A percentile compares a stretch with the other conserved stretches of the same genome.
phyloP scores from a whole-genome alignment of 2,888 invertebrate species.

The Lapara coniferarum region DNA sequence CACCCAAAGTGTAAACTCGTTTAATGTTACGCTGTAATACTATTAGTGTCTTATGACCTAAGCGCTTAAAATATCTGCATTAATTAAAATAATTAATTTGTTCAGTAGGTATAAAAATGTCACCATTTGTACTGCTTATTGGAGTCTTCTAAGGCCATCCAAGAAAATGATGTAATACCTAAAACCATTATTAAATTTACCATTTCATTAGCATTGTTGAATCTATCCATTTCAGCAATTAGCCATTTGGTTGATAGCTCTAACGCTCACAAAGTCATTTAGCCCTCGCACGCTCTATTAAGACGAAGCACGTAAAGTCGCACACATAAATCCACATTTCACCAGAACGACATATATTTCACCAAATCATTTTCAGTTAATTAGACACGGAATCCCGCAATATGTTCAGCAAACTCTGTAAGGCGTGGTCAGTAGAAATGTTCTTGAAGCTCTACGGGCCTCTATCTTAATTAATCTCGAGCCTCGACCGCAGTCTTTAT shows the following conservation, averaged over 20 bases:
- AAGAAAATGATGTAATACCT: no score
- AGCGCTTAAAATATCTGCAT: no score
- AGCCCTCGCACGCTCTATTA: neutral
- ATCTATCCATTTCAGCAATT: neutral
- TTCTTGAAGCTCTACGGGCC: slow-evolving; percentile 54
- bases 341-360: slow-evolving; percentile 22
- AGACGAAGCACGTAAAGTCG: slow-evolving; percentile 10
- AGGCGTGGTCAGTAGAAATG: slow-evolving; percentile 60
- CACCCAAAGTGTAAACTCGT: no score
- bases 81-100: no score
- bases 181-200: no score
- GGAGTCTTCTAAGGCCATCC: no score
- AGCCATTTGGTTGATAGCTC: neutral
- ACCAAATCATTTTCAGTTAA: slow-evolving; percentile 32
- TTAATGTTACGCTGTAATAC: no score
- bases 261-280: neutral
- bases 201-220: no score
- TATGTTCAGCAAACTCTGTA: slow-evolving; percentile 49
- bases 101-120: no score
- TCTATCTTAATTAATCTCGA: slow-evolving; percentile 75
- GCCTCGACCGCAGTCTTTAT: slow-evolving; percentile 65
- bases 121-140: no score
- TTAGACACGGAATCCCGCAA: slow-evolving; percentile 34
- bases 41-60: no score
- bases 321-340: slow-evolving; percentile 18